Base-by-base conservation (phyloP, 2,113 vertebrate genomes). In the Siphamia tubifer region DNA sequence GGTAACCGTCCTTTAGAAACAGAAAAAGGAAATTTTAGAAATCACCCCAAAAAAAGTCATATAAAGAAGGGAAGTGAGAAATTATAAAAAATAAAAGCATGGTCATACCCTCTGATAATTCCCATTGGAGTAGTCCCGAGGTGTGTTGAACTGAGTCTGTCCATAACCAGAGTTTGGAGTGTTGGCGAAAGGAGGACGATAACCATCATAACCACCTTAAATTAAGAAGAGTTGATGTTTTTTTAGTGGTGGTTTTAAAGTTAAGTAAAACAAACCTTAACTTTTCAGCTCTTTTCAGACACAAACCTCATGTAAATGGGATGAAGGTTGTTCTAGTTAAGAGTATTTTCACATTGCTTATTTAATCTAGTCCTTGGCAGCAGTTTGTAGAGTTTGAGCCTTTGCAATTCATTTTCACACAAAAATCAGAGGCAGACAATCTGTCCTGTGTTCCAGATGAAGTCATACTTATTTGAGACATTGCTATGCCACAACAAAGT, bases 141-240 rank as follows among this genome's bases (percentile, higher is more conserved):
- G 93, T 83, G 96, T 92, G 88, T 55, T 96, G 81, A 98, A 99
- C 40, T 98, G 96, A 74, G 95, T 92, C 81, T 96, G 96, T 61
- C 95, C 94, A 65, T 99, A 98, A 61, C 95, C 95, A 65, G 95
- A 95, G 89, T 94, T 99, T 61, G 95, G 92, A 94, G 95, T 92
- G 91, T 95, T 98, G 83, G 95, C 88, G 69, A 98, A 99, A 61
- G 95, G 92, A 84, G 96, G 92, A 34, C 96, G 95, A 90, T 98
- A 98, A 65, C 95, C 93, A 64, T 99, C 97, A 24, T 97, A 99
- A 45, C 94, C 94, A 87, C 97, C 97, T 99, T 81, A 4, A 87
- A 86, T 58, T 3, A 15, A 13, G 13, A 70, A 66, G 4, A 52
- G 1, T 9, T 48, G n/a, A 16, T 3, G 11, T 30, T 11, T 3